Evolutionary conservation across 1,140 invertebrate genomes (phyloP).

Genomic region (Pentalonia nigronervosa): DNA sequence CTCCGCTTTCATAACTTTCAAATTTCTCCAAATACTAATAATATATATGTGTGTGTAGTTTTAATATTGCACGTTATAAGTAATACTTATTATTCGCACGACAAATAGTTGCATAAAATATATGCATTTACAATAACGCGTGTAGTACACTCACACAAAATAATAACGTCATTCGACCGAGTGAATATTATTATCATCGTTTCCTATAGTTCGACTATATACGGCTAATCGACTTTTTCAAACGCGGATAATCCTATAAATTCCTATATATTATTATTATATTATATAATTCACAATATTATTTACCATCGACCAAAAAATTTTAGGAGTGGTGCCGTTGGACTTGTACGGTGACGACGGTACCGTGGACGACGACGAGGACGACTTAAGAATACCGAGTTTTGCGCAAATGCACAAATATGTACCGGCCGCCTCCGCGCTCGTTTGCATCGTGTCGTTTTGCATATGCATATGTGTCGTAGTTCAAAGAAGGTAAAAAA

Average conservation of each 20-base stretch:
- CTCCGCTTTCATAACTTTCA: neutral
- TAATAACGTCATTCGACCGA: neutral
- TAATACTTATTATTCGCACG: neutral
- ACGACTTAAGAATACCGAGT: neutral
- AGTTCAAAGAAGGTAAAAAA: conserved; percentile 27
- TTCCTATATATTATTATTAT: no score
- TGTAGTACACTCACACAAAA: neutral
- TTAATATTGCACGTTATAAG: neutral
- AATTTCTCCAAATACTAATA: neutral
- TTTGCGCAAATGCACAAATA: conserved; percentile 47
- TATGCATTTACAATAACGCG: neutral
- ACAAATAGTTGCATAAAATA: neutral
- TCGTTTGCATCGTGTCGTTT: conserved; percentile 38
- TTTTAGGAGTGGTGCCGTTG: neutral
- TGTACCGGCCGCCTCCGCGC: conserved; percentile 26
- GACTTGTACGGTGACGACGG: neutral
- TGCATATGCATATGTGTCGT: conserved; percentile 46
- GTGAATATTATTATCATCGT: neutral
- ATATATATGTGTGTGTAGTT: neutral
- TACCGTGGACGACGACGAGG: neutral
- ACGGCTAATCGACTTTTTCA: neutral
- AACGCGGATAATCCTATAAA: neutral
- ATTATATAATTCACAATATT: neutral
- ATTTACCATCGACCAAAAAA: neutral
- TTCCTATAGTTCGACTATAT: neutral